Percentiles rank a stretch among this genome's conserved stretches.
These are phyloP conservation scores for Tenrec ecaudatus DNA, from an alignment of 2,113 vertebrate genomes.

Conservation along the genomic window DNA sequence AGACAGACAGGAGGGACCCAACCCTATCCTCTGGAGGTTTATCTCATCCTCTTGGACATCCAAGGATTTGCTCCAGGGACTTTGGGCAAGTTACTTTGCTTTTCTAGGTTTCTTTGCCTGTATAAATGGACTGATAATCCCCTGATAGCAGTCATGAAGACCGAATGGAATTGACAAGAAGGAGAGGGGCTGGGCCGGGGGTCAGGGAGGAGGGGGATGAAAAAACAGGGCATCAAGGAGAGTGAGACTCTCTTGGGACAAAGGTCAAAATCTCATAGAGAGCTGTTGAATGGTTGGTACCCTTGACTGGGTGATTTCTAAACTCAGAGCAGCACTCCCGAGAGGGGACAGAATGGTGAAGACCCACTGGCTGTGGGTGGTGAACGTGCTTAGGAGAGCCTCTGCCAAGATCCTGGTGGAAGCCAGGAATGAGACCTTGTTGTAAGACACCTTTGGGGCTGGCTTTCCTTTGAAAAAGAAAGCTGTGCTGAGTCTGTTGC, in stretches of 20 bases:
- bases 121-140: not conserved
- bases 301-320: not conserved
- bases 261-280: too few relatives aligned
- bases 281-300: not conserved
- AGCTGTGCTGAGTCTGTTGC: not conserved
- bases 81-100: not conserved
- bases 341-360: not conserved
- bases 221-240: not conserved
- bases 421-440: not conserved
- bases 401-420: fast-evolving
- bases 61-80: not conserved
- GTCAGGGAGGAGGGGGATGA: fast-evolving
- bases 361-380: not conserved
- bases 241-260: not conserved
- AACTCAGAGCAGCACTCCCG: not conserved
- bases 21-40: not conserved
- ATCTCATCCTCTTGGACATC: not conserved
- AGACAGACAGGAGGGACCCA: not conserved
- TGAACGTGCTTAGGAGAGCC: fast-evolving
- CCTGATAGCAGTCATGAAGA: too few relatives aligned
- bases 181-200: not conserved
- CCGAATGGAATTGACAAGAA: not conserved
- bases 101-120: not conserved
- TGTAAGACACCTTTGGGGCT: not conserved
- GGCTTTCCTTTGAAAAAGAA: not conserved